Conservation (phyloP, 2,888 invertebrate genomes). For the Pachycephus smyrnensis region DNA sequence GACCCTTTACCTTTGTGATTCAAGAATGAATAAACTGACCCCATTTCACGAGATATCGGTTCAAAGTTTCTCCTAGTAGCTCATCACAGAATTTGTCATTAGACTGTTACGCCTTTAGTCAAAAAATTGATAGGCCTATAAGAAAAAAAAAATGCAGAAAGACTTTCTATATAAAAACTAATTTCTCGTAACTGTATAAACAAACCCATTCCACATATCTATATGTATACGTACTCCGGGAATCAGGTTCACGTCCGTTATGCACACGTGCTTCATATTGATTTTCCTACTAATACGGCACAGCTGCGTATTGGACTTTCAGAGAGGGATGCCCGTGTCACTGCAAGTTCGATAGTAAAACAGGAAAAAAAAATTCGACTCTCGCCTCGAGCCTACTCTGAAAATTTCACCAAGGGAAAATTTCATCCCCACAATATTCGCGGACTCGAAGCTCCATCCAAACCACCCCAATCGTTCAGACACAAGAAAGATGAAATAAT, state of each 20-base stretch:
- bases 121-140: neutral
- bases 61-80: neutral
- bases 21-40: neutral
- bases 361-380: neutral
- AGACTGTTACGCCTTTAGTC: neutral
- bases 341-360: neutral
- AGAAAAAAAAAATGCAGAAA: neutral
- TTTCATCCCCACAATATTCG: neutral
- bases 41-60: neutral
- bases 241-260: neutral
- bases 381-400: neutral
- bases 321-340: neutral
- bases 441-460: neutral
- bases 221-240: neutral
- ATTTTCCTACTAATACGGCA: neutral
- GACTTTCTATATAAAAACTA: neutral
- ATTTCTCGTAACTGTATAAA: neutral
- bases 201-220: neutral
- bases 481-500: neutral
- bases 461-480: neutral
- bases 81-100: neutral
- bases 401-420: neutral
- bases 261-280: neutral
- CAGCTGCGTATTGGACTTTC: neutral
- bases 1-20: neutral